Evolutionary conservation across 1,140 invertebrate genomes (phyloP).

Genomic region (Ladona fulva): DNA sequence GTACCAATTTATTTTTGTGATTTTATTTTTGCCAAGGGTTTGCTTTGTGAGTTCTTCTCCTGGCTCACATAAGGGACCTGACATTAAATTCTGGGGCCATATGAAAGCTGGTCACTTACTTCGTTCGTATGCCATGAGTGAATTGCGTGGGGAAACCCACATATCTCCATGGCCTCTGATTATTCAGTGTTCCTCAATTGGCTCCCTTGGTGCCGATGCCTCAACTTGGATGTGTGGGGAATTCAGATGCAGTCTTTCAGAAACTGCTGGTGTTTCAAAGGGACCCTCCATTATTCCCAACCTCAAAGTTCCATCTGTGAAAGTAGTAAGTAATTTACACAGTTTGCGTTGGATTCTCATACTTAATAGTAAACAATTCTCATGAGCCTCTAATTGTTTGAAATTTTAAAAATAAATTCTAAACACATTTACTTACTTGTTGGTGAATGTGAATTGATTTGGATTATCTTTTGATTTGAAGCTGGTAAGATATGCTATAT

Average conservation of each 20-base stretch:
- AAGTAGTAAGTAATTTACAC: slow-evolving; percentile 31
- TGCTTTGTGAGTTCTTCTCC: slow-evolving; percentile 78
- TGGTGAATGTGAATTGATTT: too few species aligned
- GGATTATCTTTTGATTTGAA: too few species aligned
- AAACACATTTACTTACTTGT: too few species aligned
- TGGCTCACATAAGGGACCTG: slow-evolving; percentile 56
- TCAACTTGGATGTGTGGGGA: slow-evolving; percentile 60
- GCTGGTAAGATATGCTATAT: too few species aligned
- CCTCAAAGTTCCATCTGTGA: slow-evolving; percentile 25
- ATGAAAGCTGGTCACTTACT: slow-evolving; percentile 55
- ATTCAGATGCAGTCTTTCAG: slow-evolving; percentile 51
- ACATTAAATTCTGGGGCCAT: slow-evolving; percentile 58
- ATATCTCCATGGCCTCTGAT: slow-evolving; percentile 55
- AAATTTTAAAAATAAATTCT: too few species aligned
- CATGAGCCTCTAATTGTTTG: too few species aligned
- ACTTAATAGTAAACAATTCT: too few species aligned
- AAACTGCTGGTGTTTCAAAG: slow-evolving; percentile 15
- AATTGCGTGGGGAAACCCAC: slow-evolving; percentile 36
- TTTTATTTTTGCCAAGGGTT: slow-evolving; percentile 48
- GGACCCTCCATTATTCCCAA: neutral
- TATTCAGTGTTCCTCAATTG: slow-evolving; percentile 85
- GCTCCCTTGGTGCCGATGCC: slow-evolving; percentile 62
- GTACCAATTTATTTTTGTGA: neutral
- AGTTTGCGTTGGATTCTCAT: too few species aligned
- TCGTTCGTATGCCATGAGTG: slow-evolving; percentile 47